Evolutionary conservation across 2,888 invertebrate genomes (phyloP).

Genomic region (Chironomus tentans): DNA sequence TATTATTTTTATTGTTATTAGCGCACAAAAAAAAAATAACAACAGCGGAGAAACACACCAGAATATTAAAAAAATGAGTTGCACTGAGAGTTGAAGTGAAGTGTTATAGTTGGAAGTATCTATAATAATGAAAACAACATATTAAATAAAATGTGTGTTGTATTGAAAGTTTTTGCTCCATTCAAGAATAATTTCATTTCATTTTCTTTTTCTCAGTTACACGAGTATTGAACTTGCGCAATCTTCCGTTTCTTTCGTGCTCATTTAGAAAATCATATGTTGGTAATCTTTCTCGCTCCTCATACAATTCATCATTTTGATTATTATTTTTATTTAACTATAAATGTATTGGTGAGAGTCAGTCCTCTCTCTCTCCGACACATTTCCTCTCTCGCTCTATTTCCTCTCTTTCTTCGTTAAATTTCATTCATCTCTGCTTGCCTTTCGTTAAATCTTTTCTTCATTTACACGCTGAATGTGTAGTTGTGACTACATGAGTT

Average conservation of each 20-base stretch:
- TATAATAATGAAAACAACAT: slow-evolving; percentile 25
- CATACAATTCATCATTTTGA: slow-evolving; percentile 24
- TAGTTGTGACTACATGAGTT: background rate
- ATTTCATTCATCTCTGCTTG: background rate
- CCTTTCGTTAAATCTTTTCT: background rate
- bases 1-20: slow-evolving; percentile 16
- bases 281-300: slow-evolving; percentile 28
- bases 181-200: slow-evolving; percentile 26
- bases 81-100: slow-evolving; percentile 13
- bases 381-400: background rate
- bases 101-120: slow-evolving; percentile 25
- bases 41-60: background rate
- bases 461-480: background rate
- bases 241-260: slow-evolving; percentile 31
- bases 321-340: slow-evolving; percentile 6
- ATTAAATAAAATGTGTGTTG: slow-evolving; percentile 22
- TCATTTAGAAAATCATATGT: slow-evolving; percentile 29
- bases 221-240: slow-evolving; percentile 29
- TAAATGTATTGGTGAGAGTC: background rate
- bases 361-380: background rate
- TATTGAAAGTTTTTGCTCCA: slow-evolving; percentile 12
- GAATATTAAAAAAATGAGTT: background rate
- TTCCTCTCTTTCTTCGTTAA: slow-evolving; percentile 13
- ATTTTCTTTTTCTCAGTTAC: slow-evolving; percentile 18
- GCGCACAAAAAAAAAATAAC: background rate